Evolutionary conservation across 1,140 invertebrate species (phyloP).

Genomic region (Parasteatoda tepidariorum): DNA sequence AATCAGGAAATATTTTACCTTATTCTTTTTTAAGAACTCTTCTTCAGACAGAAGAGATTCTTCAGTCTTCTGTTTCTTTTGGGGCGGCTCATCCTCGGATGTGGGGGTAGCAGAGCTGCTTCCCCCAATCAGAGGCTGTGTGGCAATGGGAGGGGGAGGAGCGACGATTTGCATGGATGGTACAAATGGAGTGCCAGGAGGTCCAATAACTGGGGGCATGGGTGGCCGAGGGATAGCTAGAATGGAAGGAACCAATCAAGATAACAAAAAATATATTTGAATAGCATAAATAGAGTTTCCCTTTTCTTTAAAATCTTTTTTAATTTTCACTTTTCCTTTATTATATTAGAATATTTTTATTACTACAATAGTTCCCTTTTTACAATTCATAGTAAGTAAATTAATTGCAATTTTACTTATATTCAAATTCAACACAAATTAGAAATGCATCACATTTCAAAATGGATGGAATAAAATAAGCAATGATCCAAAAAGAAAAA

Average conservation of each 20-base stretch:
- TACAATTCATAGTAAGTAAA: too few relatives aligned
- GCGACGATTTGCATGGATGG: conserved; percentile 64
- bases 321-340: neutral
- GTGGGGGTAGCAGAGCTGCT: conserved; percentile 5
- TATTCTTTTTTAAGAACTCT: conserved; percentile 80
- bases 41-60: conserved; percentile 91
- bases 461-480: too few relatives aligned
- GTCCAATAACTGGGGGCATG: conserved; percentile 63
- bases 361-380: too few relatives aligned
- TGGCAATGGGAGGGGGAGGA: conserved; percentile 55
- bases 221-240: conserved; percentile 64
- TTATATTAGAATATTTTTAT: too few relatives aligned
- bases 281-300: too few relatives aligned
- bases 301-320: too few relatives aligned
- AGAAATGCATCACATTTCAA: too few relatives aligned
- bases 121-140: conserved; percentile 44
- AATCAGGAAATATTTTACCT: conserved; percentile 65
- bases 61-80: conserved; percentile 91
- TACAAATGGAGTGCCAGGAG: conserved; percentile 64
- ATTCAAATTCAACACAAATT: too few relatives aligned
- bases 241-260: neutral
- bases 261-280: too few relatives aligned
- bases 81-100: conserved; percentile 75
- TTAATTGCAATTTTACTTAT: too few relatives aligned
- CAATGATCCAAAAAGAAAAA: too few relatives aligned